Percentiles rank a stretch among this genome's conserved stretches.
Conservation (phyloP, 2,113 vertebrate species). For the Panthera leo region DNA sequence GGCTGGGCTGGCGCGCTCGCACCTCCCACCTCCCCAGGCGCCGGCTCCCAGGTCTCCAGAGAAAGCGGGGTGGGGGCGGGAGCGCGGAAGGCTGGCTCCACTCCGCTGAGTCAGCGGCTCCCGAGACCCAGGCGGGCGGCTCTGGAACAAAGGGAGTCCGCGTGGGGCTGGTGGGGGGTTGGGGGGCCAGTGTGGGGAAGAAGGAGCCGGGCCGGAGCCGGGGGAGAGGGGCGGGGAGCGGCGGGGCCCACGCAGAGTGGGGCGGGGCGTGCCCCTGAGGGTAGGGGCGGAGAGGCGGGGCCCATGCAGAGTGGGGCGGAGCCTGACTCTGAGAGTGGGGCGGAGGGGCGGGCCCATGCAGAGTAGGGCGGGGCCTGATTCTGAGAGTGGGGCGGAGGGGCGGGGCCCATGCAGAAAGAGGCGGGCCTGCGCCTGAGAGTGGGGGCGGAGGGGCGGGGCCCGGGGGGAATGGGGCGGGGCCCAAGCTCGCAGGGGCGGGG, state of each 20-base stretch:
- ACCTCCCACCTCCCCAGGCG: neutral
- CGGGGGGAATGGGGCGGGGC: neutral
- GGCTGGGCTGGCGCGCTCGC: neutral
- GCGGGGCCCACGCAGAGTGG: fast-evolving
- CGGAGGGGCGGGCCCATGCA: neutral
- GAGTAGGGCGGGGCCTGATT: fast-evolving
- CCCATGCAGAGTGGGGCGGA: neutral
- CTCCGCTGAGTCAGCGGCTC: neutral
- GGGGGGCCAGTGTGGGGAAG: neutral
- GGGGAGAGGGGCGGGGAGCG: no score
- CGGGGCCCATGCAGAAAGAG: neutral
- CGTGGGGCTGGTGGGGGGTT: no score
- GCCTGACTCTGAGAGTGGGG: no score
- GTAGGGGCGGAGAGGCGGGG: neutral
- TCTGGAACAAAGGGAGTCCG: neutral
- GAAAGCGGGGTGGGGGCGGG: neutral
- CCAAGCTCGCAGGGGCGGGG: fast-evolving
- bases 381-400: fast-evolving
- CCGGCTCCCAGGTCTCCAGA: neutral
- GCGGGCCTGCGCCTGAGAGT: no score
- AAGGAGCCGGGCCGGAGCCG: no score
- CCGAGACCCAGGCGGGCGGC: fast-evolving
- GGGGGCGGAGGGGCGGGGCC: neutral
- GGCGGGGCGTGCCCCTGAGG: neutral
- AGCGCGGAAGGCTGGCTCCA: neutral